phyloP scores from a whole-genome alignment of 2,888 invertebrate genomes.

The Meandrusa payeni region DNA sequence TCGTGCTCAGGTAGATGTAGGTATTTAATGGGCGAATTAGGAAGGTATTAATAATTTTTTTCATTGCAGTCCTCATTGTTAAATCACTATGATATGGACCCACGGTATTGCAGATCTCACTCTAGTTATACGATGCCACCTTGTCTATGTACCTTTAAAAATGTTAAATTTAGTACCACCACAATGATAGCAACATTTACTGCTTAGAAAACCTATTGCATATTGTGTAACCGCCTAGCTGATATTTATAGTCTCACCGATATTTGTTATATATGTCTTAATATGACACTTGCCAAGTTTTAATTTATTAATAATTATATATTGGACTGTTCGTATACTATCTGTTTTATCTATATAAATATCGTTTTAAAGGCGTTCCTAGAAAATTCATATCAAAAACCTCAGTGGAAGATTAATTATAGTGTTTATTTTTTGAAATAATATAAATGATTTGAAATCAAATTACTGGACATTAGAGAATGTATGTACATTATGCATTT shows the following conservation, averaged over 20 bases:
- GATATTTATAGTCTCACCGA: no score
- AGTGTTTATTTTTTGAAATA: slow-evolving; percentile 8
- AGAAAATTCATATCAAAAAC: slow-evolving; percentile 9
- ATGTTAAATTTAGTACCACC: no score
- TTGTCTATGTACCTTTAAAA: neutral
- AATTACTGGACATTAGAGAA: neutral
- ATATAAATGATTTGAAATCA: slow-evolving; percentile 4
- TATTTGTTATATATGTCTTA: no score
- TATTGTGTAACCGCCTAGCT: no score
- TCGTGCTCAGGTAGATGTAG: slow-evolving; percentile 61
- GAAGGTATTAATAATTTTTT: slow-evolving; percentile 58
- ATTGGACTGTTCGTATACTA: no score
- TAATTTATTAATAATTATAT: no score
- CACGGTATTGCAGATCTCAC: neutral
- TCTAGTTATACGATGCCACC: neutral
- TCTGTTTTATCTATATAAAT: neutral
- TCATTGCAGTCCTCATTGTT: slow-evolving; percentile 68
- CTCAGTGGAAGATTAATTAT: slow-evolving; percentile 1
- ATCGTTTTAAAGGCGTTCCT: slow-evolving; percentile 8
- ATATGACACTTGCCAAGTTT: neutral
- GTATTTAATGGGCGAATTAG: slow-evolving; percentile 71
- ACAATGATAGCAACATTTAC: no score
- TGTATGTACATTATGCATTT: neutral
- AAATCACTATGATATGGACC: slow-evolving; percentile 22
- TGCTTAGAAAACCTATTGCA: no score